Percentiles rank a stretch among this genome's conserved stretches.
phyloP scores from a whole-genome alignment of 2,797 vertebrate genomes.

The Myioborus melanocephalus region DNA sequence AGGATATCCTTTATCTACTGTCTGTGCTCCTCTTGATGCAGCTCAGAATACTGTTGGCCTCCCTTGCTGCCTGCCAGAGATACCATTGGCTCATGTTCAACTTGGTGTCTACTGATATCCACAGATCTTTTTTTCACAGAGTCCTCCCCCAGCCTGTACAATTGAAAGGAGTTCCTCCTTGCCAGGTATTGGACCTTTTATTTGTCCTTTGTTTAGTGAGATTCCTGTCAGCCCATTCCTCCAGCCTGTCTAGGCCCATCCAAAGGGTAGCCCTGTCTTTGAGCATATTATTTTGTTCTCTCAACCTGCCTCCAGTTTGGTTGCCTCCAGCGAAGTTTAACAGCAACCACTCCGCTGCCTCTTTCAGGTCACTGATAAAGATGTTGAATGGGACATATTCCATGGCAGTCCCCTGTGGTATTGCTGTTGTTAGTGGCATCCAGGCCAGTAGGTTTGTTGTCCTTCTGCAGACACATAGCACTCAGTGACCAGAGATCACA shows the following conservation, averaged over 20 bases:
- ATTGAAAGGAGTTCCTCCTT: not conserved
- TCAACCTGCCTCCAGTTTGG: not conserved
- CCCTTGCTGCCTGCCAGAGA: not conserved
- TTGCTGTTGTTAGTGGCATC: not conserved
- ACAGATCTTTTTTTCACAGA: not conserved
- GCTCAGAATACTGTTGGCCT: not conserved
- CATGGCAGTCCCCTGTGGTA: not conserved
- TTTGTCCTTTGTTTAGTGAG: not conserved
- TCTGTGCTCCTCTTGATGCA: not conserved
- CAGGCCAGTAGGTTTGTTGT: constrained; percentile 24
- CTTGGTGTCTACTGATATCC: not conserved
- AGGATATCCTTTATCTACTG: not conserved
- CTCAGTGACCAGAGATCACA: not conserved
- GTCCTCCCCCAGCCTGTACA: not conserved
- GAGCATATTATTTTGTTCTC: not conserved
- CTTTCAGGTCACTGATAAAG: not conserved
- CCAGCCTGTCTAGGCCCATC: not conserved
- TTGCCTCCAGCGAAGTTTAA: not conserved
- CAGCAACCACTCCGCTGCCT: not conserved
- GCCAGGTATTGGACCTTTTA: not conserved
- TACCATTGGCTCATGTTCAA: not conserved
- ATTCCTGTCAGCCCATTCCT: not conserved
- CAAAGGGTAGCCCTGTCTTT: not conserved
- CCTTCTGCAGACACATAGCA: constrained; percentile 19
- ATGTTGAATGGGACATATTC: not conserved